A percentile compares a stretch with the other conserved stretches of the same genome.
phyloP scores from a whole-genome alignment of 2,888 invertebrate genomes.

The Philaethria dido region DNA sequence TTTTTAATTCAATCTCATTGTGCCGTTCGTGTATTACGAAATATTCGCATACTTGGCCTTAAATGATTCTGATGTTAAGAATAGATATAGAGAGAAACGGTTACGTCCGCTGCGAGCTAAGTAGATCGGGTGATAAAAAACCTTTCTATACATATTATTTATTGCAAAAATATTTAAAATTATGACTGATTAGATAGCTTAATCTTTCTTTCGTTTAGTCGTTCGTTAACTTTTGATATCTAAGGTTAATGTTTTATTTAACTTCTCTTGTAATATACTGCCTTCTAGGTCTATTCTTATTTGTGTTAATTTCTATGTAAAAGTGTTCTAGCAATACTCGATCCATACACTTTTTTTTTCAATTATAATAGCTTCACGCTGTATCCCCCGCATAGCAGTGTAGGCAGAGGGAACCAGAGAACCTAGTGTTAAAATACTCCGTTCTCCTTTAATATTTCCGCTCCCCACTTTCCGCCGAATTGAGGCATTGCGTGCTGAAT shows the following conservation, averaged over 20 bases:
- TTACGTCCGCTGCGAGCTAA: conserved; percentile 47
- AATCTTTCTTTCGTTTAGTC: conserved; percentile 4
- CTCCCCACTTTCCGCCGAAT: too few species aligned
- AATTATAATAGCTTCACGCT: too few species aligned
- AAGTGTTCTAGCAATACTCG: too few species aligned
- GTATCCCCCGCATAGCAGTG: too few species aligned
- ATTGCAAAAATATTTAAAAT: conserved; percentile 44
- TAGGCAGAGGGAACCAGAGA: too few species aligned
- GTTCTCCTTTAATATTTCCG: too few species aligned
- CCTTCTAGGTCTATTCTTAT: not conserved
- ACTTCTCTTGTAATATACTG: not conserved
- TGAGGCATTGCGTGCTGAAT: too few species aligned
- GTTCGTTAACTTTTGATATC: not conserved
- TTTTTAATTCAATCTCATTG: conserved; percentile 29
- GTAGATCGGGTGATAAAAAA: conserved; percentile 49
- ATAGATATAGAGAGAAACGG: conserved; percentile 49
- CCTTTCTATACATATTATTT: conserved; percentile 45
- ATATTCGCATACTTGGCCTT: conserved; percentile 42
- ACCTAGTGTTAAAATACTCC: too few species aligned
- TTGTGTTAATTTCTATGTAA: too few species aligned
- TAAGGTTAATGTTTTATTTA: not conserved
- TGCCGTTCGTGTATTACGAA: conserved; percentile 14
- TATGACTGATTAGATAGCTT: conserved; percentile 35
- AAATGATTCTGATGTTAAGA: conserved; percentile 47
- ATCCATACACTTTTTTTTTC: too few species aligned